These are phyloP conservation scores for Oxystoma pomonae DNA, from an alignment of 2,888 invertebrate genomes.

Conservation along the genomic window DNA sequence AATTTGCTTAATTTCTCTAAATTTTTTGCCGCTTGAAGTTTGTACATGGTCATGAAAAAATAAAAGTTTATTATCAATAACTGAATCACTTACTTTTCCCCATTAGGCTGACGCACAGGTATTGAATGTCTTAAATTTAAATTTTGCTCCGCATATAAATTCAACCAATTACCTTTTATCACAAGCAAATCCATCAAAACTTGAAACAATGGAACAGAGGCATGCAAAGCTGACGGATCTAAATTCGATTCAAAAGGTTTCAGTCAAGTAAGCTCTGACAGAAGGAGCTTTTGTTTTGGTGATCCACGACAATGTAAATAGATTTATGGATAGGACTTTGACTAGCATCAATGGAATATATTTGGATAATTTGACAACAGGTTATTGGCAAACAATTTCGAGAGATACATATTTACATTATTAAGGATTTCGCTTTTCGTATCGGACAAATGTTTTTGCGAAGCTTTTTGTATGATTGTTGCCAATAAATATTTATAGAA, in stretches of 20 bases:
- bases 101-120: no score
- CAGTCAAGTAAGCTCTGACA: slow-evolving; percentile 42
- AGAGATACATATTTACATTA: background rate
- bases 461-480: background rate
- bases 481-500: background rate
- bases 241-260: slow-evolving; percentile 44
- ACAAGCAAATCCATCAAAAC: slow-evolving; percentile 45
- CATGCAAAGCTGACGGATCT: slow-evolving; percentile 42
- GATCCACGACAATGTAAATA: slow-evolving; percentile 42
- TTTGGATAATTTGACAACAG: slow-evolving; percentile 21
- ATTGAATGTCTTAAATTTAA: no score
- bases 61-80: no score
- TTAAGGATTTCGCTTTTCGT: slow-evolving; percentile 7
- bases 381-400: slow-evolving; percentile 18
- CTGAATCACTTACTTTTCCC: no score
- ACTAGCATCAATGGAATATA: slow-evolving; percentile 19
- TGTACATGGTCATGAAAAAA: no score
- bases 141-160: slow-evolving; percentile 17
- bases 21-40: no score
- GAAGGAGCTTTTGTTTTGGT: slow-evolving; percentile 43
- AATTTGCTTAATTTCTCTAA: no score
- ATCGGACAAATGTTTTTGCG: background rate
- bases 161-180: slow-evolving; percentile 27
- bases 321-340: slow-evolving; percentile 36
- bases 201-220: slow-evolving; percentile 43